These are phyloP conservation scores for Catocala nupta DNA, from an alignment of 2,888 invertebrate species.

Conservation along the genomic window DNA sequence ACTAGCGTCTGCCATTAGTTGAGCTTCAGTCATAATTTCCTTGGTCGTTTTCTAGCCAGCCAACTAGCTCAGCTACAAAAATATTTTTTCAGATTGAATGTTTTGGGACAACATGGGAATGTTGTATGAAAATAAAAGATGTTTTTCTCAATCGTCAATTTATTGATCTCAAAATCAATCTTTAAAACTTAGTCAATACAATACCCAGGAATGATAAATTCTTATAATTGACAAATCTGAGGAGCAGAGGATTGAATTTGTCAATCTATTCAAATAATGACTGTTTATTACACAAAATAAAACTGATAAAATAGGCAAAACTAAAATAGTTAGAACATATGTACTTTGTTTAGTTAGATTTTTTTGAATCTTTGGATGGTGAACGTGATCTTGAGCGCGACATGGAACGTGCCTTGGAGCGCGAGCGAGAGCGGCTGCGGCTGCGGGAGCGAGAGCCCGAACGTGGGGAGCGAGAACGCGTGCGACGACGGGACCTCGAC, in stretches of 20 bases:
- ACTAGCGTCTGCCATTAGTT: too few species aligned
- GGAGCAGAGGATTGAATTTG: conserved; percentile 35
- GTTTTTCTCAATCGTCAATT: conserved; percentile 59
- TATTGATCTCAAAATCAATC: conserved; percentile 72
- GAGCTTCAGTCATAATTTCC: too few species aligned
- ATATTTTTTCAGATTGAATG: too few species aligned
- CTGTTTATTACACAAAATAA: conserved; percentile 36
- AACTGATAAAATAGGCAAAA: conserved; percentile 35
- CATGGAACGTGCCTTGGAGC: conserved; percentile 83
- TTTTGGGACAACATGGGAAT: neutral
- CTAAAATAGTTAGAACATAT: conserved; percentile 49
- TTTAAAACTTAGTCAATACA: conserved; percentile 63
- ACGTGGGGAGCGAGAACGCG: conserved; percentile 87
- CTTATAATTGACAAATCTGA: conserved; percentile 53
- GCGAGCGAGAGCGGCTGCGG: conserved; percentile 84
- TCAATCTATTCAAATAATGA: conserved; percentile 38
- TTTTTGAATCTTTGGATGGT: conserved; percentile 83
- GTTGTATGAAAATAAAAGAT: conserved; percentile 19
- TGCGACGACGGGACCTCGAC: conserved; percentile 89
- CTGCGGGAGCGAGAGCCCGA: conserved; percentile 83
- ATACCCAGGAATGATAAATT: conserved; percentile 74
- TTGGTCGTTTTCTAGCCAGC: too few species aligned
- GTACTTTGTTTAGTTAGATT: conserved; percentile 67
- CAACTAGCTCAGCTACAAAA: too few species aligned
- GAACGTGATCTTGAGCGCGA: conserved; percentile 83